Evolutionary conservation across 1,140 invertebrate genomes (phyloP).

Genomic region (Limonius californicus): DNA sequence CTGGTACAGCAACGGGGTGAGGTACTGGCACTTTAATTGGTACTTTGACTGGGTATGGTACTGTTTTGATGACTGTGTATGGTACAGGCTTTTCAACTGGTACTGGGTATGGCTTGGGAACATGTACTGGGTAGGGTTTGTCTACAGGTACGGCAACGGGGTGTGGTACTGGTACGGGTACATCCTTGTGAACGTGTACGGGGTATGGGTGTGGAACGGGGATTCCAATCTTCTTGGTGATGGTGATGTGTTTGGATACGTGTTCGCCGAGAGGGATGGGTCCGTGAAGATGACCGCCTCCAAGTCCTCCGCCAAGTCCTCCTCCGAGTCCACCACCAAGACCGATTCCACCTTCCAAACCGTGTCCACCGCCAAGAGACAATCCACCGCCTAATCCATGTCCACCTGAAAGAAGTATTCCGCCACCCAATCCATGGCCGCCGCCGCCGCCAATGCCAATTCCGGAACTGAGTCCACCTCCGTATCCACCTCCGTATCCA

Average conservation of each 20-base stretch:
- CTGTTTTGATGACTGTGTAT: conserved; percentile 30
- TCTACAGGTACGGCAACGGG: conserved; percentile 47
- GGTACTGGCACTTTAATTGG: conserved; percentile 34
- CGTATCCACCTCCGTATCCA: conserved; percentile 29
- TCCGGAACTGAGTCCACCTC: conserved; percentile 18
- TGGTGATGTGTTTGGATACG: conserved; percentile 28
- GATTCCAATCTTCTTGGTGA: conserved; percentile 31
- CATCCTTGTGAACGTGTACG: conserved; percentile 34
- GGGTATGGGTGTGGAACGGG: conserved; percentile 31
- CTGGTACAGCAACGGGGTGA: conserved; percentile 36
- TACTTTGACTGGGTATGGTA: conserved; percentile 37
- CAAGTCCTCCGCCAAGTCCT: not conserved
- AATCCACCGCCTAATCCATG: not conserved
- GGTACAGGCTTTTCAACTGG: conserved; percentile 35
- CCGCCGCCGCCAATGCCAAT: not conserved
- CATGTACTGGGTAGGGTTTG: conserved; percentile 46
- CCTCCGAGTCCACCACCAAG: not conserved
- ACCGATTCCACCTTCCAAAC: not conserved
- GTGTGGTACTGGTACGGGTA: conserved; percentile 45
- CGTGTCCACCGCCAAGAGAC: not conserved
- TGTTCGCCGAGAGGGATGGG: not conserved
- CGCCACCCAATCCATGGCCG: conserved; percentile 14
- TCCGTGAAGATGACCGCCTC: not conserved
- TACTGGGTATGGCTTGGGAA: conserved; percentile 55
- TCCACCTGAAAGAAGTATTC: conserved; percentile 4